These are phyloP conservation scores for Orthosia gothica DNA, from an alignment of 2,888 invertebrate species.

Conservation along the genomic window DNA sequence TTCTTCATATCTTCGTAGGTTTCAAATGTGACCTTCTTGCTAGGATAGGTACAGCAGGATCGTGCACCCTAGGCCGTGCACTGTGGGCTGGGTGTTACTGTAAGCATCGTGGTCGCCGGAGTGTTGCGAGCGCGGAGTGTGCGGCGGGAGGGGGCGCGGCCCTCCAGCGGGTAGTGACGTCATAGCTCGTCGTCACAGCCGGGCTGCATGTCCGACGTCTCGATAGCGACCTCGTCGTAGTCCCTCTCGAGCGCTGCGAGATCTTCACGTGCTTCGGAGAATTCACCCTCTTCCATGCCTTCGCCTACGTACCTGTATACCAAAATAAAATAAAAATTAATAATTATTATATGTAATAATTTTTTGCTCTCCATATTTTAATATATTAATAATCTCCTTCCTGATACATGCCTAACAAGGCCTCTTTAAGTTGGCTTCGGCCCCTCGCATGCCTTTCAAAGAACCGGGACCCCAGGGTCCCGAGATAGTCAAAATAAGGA, in stretches of 20 bases:
- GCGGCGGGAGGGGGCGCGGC: slow-evolving; percentile 51
- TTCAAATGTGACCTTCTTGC: slow-evolving; percentile 29
- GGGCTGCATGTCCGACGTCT: slow-evolving; percentile 88
- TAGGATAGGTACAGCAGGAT: slow-evolving; percentile 15
- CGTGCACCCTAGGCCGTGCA: slow-evolving; percentile 18
- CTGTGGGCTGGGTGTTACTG: slow-evolving; percentile 22
- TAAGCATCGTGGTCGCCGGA: slow-evolving; percentile 30
- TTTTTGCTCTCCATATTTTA: too few species aligned
- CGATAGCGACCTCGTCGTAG: slow-evolving; percentile 94
- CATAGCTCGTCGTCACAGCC: slow-evolving; percentile 86
- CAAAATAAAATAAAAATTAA: neutral
- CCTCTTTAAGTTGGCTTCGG: too few species aligned
- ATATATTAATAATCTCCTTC: too few species aligned
- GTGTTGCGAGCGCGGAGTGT: slow-evolving; percentile 54
- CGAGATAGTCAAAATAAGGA: too few species aligned
- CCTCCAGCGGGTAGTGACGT: slow-evolving; percentile 60
- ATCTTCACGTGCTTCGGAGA: slow-evolving; percentile 95
- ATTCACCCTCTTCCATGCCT: slow-evolving; percentile 96
- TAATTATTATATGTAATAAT: too few species aligned
- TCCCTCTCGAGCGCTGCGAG: slow-evolving; percentile 94
- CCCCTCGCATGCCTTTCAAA: too few species aligned
- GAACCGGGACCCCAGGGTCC: too few species aligned
- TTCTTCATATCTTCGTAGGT: slow-evolving; percentile 21
- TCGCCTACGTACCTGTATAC: slow-evolving; percentile 94
- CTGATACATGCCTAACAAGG: too few species aligned